Evolutionary conservation across 2,797 vertebrate species (phyloP).

Genomic region (Vultur gryphus): DNA sequence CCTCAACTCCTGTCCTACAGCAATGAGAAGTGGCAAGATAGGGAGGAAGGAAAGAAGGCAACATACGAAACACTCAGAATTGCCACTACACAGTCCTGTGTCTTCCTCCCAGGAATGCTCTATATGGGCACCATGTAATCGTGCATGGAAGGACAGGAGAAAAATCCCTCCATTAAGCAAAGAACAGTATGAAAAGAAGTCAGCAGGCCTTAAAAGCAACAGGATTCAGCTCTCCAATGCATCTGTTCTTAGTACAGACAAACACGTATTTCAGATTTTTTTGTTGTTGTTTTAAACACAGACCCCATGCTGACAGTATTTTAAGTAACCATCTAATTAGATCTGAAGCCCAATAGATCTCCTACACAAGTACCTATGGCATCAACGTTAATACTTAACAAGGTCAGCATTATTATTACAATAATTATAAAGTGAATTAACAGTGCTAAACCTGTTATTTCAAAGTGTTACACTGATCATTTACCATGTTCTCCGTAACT

Average conservation of each 20-base stretch:
- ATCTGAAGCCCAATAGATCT: not conserved
- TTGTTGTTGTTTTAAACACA: not conserved
- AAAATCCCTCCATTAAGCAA: not conserved
- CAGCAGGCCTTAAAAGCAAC: not conserved
- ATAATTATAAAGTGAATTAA: not conserved
- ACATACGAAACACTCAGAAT: not conserved
- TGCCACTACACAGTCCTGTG: not conserved
- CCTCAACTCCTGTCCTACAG: not conserved
- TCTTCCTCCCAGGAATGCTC: not conserved
- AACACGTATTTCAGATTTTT: not conserved
- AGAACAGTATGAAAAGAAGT: not conserved
- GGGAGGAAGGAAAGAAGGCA: not conserved
- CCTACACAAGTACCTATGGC: not conserved
- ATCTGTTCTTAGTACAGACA: not conserved
- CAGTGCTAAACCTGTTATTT: not conserved
- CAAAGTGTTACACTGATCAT: not conserved
- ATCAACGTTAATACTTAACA: not conserved
- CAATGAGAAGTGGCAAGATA: not conserved
- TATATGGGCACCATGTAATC: rapidly evolving
- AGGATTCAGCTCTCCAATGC: not conserved
- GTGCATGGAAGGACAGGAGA: not conserved
- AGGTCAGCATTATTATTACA: not conserved
- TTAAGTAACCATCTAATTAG: not conserved
- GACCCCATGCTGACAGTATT: not conserved
- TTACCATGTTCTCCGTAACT: not conserved